A percentile compares a stretch with the other conserved stretches of the same genome.
Evolutionary conservation across 2,797 vertebrate genomes (phyloP).

Genomic region (Holocentrus rufus): DNA sequence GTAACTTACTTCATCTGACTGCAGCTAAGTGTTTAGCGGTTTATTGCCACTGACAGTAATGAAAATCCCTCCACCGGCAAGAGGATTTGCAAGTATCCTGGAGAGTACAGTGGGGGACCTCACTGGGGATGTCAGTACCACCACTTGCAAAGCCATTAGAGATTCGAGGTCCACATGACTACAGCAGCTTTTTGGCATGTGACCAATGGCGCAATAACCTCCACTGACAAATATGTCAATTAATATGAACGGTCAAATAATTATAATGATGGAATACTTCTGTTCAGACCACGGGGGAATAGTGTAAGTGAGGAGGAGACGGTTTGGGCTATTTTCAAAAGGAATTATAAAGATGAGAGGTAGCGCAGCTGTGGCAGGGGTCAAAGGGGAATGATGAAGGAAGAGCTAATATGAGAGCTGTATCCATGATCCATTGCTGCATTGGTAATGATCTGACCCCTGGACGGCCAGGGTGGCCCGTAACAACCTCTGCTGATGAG

Average conservation of each 20-base stretch:
- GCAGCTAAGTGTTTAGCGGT: constrained; percentile 72
- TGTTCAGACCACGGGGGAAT: constrained; percentile 34
- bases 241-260: constrained; percentile 70
- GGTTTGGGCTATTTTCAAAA: constrained; percentile 61
- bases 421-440: constrained; percentile 71
- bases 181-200: constrained; percentile 59
- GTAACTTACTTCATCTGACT: constrained; percentile 62
- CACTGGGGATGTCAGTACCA: constrained; percentile 29
- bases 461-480: constrained; percentile 53
- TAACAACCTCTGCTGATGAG: constrained; percentile 61
- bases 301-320: constrained; percentile 47
- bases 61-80: constrained; percentile 74
- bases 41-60: constrained; percentile 78
- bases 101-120: constrained; percentile 32
- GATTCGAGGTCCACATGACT: constrained; percentile 31
- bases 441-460: constrained; percentile 72
- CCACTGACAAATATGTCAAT: constrained; percentile 70
- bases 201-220: constrained; percentile 58
- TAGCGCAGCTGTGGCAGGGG: constrained; percentile 64
- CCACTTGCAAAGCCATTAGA: constrained; percentile 3
- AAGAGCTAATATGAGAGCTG: constrained; percentile 65
- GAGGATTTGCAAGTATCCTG: constrained; percentile 64
- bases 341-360: constrained; percentile 67
- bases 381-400: constrained; percentile 71
- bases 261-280: constrained; percentile 71